These are phyloP conservation scores for Anastatus disparis DNA, from an alignment of 1,140 invertebrate species.

Conservation along the genomic window DNA sequence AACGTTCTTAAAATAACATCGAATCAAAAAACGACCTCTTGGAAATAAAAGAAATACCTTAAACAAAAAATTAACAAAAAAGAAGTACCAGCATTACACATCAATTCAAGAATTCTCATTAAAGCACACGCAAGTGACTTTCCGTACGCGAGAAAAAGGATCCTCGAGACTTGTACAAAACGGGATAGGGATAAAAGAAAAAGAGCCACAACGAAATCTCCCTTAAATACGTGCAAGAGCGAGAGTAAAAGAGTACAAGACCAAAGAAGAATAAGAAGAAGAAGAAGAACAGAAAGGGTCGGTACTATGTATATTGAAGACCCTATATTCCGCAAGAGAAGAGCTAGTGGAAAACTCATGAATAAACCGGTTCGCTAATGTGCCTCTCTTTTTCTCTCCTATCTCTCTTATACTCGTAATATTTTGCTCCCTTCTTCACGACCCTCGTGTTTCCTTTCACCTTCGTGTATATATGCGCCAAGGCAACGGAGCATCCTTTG, in stretches of 20 bases:
- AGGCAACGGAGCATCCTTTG: constrained; percentile 25
- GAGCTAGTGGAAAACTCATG: constrained; percentile 45
- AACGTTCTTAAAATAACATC: no score
- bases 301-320: neutral
- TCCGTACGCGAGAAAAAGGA: constrained; percentile 20
- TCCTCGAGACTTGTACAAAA: constrained; percentile 9
- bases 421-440: constrained; percentile 22
- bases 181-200: constrained; percentile 25
- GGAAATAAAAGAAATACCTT: no score
- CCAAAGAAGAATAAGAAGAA: constrained; percentile 20
- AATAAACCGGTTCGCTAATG: constrained; percentile 48
- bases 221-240: neutral
- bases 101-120: constrained; percentile 31
- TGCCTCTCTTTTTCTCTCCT: constrained; percentile 19
- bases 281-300: constrained; percentile 7
- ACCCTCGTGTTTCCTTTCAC: constrained; percentile 10
- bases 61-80: no score
- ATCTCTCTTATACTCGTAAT: neutral
- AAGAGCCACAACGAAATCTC: no score
- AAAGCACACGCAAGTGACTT: constrained; percentile 29
- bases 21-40: no score
- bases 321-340: neutral
- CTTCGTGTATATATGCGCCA: neutral
- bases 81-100: no score
- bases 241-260: constrained; percentile 27